A percentile compares a stretch with the other conserved stretches of the same genome.
Evolutionary conservation across 2,113 vertebrate genomes (phyloP).

Genomic region (Mohoua ochrocephala): DNA sequence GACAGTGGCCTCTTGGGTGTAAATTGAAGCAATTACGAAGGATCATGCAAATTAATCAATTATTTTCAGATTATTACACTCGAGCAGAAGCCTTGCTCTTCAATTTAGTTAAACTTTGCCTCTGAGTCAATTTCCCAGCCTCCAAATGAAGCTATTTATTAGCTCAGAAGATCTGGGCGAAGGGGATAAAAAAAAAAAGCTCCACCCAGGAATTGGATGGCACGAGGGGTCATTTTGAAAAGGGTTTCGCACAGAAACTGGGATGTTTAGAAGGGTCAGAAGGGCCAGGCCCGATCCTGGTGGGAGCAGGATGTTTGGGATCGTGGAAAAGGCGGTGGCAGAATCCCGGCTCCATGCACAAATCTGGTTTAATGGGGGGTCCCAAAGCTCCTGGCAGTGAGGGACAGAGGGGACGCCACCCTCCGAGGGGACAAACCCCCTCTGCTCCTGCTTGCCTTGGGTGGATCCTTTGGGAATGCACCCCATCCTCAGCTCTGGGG

Average conservation of each 20-base stretch:
- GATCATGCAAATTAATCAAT: constrained; percentile 68
- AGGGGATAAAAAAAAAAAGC: neutral
- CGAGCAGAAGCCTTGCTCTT: constrained; percentile 38
- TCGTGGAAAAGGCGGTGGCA: neutral
- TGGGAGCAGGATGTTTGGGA: accelerated
- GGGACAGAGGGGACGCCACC: neutral
- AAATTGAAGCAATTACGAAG: constrained; percentile 57
- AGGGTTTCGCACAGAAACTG: neutral
- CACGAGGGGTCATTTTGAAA: neutral
- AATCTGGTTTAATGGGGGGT: neutral
- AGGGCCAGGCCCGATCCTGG: neutral
- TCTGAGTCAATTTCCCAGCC: constrained; percentile 55
- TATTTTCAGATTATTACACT: constrained; percentile 67
- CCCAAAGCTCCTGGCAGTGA: neutral
- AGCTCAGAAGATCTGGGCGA: constrained; percentile 2
- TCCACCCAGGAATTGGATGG: neutral
- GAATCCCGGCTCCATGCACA: accelerated
- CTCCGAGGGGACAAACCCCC: neutral
- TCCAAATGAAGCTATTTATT: constrained; percentile 59
- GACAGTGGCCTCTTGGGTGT: constrained; percentile 56
- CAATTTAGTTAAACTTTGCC: constrained; percentile 55
- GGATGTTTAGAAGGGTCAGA: accelerated
- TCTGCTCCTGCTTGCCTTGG: neutral
- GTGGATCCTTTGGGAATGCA: accelerated
- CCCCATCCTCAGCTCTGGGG: neutral